These are phyloP conservation scores for Chaetogeoica ovagalla DNA, from an alignment of 2,888 invertebrate genomes.

Conservation along the genomic window DNA sequence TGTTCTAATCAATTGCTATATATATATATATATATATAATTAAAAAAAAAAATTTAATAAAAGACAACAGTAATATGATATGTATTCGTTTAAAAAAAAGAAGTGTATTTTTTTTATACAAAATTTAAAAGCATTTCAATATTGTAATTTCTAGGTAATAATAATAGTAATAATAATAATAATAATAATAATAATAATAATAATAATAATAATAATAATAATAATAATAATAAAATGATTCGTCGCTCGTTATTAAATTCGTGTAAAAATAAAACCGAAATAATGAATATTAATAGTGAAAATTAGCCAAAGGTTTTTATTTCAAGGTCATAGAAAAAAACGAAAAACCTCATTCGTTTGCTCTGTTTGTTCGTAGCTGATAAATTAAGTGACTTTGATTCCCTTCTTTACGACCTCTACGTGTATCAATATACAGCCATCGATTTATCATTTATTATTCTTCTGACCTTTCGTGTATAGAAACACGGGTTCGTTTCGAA, in stretches of 20 bases:
- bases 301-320: slow-evolving; percentile 34
- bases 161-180: no score
- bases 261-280: slow-evolving; percentile 23
- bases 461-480: slow-evolving; percentile 46
- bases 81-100: not conserved
- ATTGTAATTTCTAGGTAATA: no score
- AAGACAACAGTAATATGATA: no score
- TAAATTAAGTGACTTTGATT: slow-evolving; percentile 51
- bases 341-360: slow-evolving; percentile 33
- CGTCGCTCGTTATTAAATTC: not conserved
- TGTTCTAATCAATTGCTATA: no score
- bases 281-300: slow-evolving; percentile 22
- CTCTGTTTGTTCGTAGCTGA: slow-evolving; percentile 46
- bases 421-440: slow-evolving; percentile 29
- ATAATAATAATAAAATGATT: no score
- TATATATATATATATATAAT: no score
- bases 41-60: no score
- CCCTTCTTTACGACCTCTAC: slow-evolving; percentile 52
- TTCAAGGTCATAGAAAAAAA: slow-evolving; percentile 50
- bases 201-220: no score
- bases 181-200: no score
- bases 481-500: slow-evolving; percentile 34
- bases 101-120: not conserved
- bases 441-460: slow-evolving; percentile 47
- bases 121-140: no score